A percentile compares a stretch with the other conserved stretches of the same genome.
phyloP scores from a whole-genome alignment of 1,140 invertebrate genomes.

The Achroia grisella region DNA sequence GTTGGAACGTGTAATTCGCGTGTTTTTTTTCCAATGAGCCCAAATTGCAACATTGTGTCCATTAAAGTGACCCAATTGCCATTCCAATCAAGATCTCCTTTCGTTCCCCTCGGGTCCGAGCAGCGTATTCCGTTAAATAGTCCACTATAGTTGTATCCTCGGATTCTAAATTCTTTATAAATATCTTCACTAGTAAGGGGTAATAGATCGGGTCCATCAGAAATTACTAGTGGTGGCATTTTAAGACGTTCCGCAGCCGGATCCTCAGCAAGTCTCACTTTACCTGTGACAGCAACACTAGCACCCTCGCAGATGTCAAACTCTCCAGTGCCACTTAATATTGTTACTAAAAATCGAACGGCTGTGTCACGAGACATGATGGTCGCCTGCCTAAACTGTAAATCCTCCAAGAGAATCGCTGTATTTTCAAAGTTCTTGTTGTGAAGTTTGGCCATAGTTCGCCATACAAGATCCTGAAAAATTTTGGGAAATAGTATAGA shows the following conservation, averaged over 20 bases:
- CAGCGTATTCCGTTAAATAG: slow-evolving; percentile 87
- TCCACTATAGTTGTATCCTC: slow-evolving; percentile 95
- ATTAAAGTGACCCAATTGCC: slow-evolving; percentile 95
- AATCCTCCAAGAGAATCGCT: slow-evolving; percentile 90
- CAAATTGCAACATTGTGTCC: slow-evolving; percentile 96
- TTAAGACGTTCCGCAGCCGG: slow-evolving; percentile 69
- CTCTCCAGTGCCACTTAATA: slow-evolving; percentile 89
- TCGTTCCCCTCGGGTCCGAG: slow-evolving; percentile 78
- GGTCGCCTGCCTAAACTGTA: slow-evolving; percentile 92
- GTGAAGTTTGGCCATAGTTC: slow-evolving; percentile 89
- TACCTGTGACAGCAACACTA: slow-evolving; percentile 85
- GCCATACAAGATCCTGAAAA: slow-evolving; percentile 89
- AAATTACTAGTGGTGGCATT: slow-evolving; percentile 67
- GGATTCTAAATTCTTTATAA: slow-evolving; percentile 93
- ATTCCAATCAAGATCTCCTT: slow-evolving; percentile 85
- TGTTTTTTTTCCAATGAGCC: slow-evolving; percentile 78
- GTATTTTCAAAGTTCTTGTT: slow-evolving; percentile 85
- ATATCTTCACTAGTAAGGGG: slow-evolving; percentile 83
- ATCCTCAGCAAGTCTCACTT: slow-evolving; percentile 76
- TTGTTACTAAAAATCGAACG: slow-evolving; percentile 90
- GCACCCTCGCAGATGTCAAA: slow-evolving; percentile 95
- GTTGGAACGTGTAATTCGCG: slow-evolving; percentile 86
- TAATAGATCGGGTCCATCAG: slow-evolving; percentile 65
- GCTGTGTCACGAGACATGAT: slow-evolving; percentile 89
- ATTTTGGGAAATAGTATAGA: too few relatives aligned